Percentiles rank a stretch among this genome's conserved stretches.
Conservation (phyloP, 2,113 vertebrate genomes). For the Boleophthalmus pectinirostris region DNA sequence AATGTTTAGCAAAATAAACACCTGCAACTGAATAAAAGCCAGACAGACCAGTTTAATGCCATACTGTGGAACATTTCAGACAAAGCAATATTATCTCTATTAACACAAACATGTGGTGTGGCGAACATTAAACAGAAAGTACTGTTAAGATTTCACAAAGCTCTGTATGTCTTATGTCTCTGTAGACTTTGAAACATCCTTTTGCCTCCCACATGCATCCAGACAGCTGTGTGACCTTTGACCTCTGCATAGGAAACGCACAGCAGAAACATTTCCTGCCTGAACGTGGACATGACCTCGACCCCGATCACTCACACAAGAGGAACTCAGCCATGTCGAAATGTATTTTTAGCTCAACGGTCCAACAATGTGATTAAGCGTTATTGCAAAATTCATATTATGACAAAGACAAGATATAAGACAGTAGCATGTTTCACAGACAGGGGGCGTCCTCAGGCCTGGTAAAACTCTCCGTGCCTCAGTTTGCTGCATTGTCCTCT, state of each 20-base stretch:
- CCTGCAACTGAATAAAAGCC: too few relatives aligned
- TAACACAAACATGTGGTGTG: too few relatives aligned
- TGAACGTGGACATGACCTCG: conserved; percentile 13
- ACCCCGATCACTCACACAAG: conserved; percentile 15
- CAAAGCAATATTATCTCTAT: too few relatives aligned
- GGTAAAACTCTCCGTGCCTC: conserved; percentile 2
- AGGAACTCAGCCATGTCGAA: background rate
- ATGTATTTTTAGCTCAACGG: background rate
- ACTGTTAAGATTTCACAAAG: background rate
- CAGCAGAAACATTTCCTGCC: conserved; percentile 48
- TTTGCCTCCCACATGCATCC: conserved; percentile 13
- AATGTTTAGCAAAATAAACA: too few relatives aligned
- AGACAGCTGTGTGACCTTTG: conserved; percentile 36
- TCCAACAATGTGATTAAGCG: background rate
- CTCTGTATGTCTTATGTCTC: conserved; percentile 4
- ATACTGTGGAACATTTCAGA: too few relatives aligned
- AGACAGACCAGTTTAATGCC: too few relatives aligned
- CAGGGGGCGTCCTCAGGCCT: conserved; percentile 45
- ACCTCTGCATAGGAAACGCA: conserved; percentile 6
- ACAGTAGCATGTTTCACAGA: conserved; percentile 21
- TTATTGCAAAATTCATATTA: background rate
- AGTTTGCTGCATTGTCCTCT: background rate
- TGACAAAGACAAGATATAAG: background rate
- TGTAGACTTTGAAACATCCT: conserved; percentile 25
- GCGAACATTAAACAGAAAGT: too few relatives aligned